Conservation (phyloP, 2,113 vertebrate genomes). For the Proteles cristata region DNA sequence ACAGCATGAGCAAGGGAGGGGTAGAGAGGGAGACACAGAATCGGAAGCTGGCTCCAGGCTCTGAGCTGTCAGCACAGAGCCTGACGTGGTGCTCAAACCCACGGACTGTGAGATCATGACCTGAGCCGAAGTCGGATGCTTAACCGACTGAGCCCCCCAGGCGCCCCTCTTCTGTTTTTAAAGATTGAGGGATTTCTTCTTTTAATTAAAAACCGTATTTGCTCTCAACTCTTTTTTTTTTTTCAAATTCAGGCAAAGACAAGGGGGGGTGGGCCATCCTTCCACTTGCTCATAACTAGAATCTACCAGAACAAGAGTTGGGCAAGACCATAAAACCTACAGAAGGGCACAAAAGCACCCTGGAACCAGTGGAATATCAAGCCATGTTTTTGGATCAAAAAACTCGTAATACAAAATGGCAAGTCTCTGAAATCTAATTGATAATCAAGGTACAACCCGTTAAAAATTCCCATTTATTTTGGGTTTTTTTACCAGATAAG, state of each 20-base stretch:
- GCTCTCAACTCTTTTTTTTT: background rate
- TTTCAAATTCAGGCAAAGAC: background rate
- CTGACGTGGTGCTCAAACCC: too few relatives aligned
- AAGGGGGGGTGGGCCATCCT: background rate
- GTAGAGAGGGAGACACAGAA: too few relatives aligned
- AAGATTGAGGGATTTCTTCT: background rate
- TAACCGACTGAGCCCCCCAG: too few relatives aligned
- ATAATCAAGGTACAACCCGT: background rate
- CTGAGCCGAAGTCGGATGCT: too few relatives aligned
- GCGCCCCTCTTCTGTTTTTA: background rate
- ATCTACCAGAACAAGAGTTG: background rate
- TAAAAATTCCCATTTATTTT: background rate
- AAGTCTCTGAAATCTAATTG: background rate
- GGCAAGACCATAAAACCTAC: background rate
- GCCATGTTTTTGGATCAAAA: background rate
- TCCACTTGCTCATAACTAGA: background rate
- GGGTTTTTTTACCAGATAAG: background rate
- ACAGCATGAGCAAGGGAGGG: too few relatives aligned
- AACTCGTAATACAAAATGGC: background rate
- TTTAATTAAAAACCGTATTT: background rate
- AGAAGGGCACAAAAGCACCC: background rate
- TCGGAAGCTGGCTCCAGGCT: too few relatives aligned
- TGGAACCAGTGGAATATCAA: background rate
- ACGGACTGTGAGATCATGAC: too few relatives aligned
- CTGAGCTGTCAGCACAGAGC: too few relatives aligned